Evolutionary conservation across 53 echinoderm and acorn worm species (phyloP).

Genomic region (Paracentrotus lividus): DNA sequence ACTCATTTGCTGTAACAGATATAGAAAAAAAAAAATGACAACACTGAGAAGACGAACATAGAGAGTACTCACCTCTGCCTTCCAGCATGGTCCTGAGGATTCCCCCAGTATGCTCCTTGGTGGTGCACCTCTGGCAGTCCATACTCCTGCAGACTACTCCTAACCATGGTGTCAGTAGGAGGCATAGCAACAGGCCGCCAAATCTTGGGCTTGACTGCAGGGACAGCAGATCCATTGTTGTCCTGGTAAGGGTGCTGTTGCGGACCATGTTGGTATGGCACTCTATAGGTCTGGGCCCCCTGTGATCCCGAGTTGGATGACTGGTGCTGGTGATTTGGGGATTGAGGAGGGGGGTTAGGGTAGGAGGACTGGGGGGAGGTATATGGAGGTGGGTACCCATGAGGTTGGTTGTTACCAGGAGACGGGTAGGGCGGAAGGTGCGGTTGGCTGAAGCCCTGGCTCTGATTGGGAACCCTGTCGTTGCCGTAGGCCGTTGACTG

Average conservation of each 20-base stretch:
- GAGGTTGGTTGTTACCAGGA: conserved; percentile 37
- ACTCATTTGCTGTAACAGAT: too few relatives aligned
- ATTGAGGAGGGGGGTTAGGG: conserved; percentile 26
- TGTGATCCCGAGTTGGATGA: not conserved
- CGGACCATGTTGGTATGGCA: conserved; percentile 10
- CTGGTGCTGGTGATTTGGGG: conserved; percentile 51
- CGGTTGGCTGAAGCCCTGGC: conserved; percentile 51
- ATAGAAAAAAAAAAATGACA: too few relatives aligned
- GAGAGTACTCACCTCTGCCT: conserved; percentile 47
- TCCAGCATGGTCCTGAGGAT: conserved; percentile 77
- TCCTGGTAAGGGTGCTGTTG: conserved; percentile 52
- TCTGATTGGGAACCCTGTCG: not conserved
- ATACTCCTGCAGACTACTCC: conserved; percentile 73
- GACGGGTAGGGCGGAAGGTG: conserved; percentile 63
- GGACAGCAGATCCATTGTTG: conserved; percentile 5
- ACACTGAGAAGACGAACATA: not conserved
- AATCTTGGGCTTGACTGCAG: conserved; percentile 66
- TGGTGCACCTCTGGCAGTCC: conserved; percentile 86
- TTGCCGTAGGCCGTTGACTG: conserved; percentile 47
- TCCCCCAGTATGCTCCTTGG: conserved; percentile 89
- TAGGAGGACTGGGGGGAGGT: conserved; percentile 55
- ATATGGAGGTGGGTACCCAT: conserved; percentile 61
- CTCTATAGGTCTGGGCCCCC: conserved; percentile 30
- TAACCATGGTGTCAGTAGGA: conserved; percentile 76
- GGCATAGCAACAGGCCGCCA: conserved; percentile 84